Conservation (phyloP, 2,797 vertebrate species). For the Pelodytes ibericus region DNA sequence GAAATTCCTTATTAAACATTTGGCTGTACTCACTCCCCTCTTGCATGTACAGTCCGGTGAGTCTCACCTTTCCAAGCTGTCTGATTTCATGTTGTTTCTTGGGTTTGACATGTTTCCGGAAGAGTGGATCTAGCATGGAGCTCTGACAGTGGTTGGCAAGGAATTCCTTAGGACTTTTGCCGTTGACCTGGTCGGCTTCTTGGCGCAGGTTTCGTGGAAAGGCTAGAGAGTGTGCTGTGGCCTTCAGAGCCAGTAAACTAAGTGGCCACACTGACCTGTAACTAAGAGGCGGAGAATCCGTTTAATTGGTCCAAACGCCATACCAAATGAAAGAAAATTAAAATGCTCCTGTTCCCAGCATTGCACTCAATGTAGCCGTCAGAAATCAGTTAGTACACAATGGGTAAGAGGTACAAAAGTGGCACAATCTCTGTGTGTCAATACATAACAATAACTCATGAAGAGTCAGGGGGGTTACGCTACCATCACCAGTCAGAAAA, state of each 20-base stretch:
- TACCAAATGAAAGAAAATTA: too few relatives aligned
- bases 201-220: slow-evolving; percentile 71
- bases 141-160: slow-evolving; percentile 83
- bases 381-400: too few relatives aligned
- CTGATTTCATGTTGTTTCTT: slow-evolving; percentile 95
- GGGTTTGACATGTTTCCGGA: slow-evolving; percentile 90
- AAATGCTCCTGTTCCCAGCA: too few relatives aligned
- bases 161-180: slow-evolving; percentile 75
- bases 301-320: neutral
- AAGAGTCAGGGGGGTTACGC: too few relatives aligned
- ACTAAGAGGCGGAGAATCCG: slow-evolving; percentile 60
- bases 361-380: too few relatives aligned
- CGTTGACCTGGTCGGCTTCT: neutral
- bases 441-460: too few relatives aligned
- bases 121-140: slow-evolving; percentile 79
- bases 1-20: too few relatives aligned
- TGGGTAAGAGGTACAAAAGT: too few relatives aligned
- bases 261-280: slow-evolving; percentile 86
- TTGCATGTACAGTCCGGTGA: neutral
- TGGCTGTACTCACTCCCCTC: too few relatives aligned
- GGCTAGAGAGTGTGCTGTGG: slow-evolving; percentile 75
- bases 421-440: too few relatives aligned
- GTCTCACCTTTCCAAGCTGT: slow-evolving; percentile 75
- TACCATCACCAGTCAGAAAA: too few relatives aligned
- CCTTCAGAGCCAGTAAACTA: slow-evolving; percentile 84